These are phyloP conservation scores for Tarsius wallacei DNA, from an alignment of 2,797 vertebrate species.

Conservation along the genomic window DNA sequence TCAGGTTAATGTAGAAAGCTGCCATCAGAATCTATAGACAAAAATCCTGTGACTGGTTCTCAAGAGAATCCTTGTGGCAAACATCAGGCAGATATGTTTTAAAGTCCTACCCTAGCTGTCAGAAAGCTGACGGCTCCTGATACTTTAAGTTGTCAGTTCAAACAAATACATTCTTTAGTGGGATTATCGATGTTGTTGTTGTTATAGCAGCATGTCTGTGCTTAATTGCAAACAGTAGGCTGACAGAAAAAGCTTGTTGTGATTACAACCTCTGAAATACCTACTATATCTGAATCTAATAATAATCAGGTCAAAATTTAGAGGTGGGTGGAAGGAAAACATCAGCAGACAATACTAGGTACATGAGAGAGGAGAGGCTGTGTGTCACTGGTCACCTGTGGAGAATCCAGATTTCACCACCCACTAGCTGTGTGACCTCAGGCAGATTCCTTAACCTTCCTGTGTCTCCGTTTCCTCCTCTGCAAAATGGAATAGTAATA, in stretches of 20 bases:
- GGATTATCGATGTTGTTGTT: constrained; percentile 9
- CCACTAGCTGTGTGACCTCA: not conserved
- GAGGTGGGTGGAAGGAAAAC: not conserved
- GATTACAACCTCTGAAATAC: constrained; percentile 46
- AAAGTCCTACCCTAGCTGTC: not conserved
- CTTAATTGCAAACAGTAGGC: constrained; percentile 69
- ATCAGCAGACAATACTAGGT: not conserved
- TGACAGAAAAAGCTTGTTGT: constrained; percentile 18
- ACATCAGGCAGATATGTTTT: not conserved
- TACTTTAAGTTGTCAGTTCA: not conserved
- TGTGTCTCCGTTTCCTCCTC: not conserved
- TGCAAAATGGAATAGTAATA: not conserved
- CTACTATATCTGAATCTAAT: constrained; percentile 14
- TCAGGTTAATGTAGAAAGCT: not conserved
- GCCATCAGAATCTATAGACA: not conserved
- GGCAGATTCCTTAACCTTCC: not conserved
- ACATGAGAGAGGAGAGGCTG: not conserved
- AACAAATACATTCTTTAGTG: not conserved
- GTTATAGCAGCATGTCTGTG: not conserved
- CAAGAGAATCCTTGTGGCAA: not conserved
- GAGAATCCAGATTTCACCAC: not conserved
- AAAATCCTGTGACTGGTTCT: not conserved
- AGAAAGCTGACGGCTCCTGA: constrained; percentile 43
- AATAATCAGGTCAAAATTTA: constrained; percentile 16
- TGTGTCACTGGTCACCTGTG: not conserved